Percentiles rank a stretch among this genome's conserved stretches.
Evolutionary conservation across 2,797 vertebrate species (phyloP).

Genomic region (Ibycter americanus): DNA sequence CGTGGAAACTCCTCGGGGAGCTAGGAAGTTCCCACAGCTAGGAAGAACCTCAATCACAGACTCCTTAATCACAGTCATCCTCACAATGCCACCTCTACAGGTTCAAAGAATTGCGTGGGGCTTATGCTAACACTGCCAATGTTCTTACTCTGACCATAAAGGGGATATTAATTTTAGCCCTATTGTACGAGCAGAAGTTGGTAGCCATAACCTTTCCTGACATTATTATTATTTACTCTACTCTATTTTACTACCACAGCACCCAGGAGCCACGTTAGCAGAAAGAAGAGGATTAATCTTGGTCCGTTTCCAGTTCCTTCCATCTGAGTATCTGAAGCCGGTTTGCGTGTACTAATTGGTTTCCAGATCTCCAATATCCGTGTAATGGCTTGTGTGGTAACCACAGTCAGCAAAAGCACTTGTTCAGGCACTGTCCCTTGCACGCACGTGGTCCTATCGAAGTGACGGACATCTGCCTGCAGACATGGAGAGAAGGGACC

Average conservation of each 20-base stretch:
- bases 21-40: neutral
- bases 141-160: neutral
- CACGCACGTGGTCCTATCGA: rapidly evolving
- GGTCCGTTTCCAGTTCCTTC: neutral
- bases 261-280: neutral
- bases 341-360: neutral
- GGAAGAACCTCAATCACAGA: neutral
- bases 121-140: rapidly evolving
- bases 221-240: neutral
- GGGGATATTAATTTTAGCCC: neutral
- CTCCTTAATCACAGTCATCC: neutral
- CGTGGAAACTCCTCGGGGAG: neutral
- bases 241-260: neutral
- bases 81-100: neutral
- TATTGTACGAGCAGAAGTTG: neutral
- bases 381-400: neutral
- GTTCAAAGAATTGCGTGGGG: neutral
- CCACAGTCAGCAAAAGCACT: neutral
- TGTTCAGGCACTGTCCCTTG: neutral
- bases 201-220: neutral
- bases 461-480: neutral
- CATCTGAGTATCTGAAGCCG: neutral
- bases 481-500: neutral
- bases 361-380: neutral
- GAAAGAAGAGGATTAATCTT: neutral